A percentile compares a stretch with the other conserved stretches of the same genome.
phyloP scores from a whole-genome alignment of 2,888 invertebrate genomes.

The Deilephila elpenor region DNA sequence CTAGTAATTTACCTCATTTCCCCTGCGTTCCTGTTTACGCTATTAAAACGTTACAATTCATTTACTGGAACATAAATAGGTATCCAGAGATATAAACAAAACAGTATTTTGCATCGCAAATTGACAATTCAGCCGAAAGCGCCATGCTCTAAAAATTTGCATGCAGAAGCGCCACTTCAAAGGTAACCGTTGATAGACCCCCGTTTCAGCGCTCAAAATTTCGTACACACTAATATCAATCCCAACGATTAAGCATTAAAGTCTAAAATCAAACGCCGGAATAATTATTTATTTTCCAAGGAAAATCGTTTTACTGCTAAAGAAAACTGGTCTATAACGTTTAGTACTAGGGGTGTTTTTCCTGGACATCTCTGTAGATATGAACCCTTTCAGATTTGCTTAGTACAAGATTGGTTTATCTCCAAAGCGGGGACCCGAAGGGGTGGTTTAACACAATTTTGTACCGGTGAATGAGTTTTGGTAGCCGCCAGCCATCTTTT shows the following conservation, averaged over 20 bases:
- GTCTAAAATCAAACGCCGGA: constrained; percentile 37
- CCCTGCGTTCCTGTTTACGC: too few species aligned
- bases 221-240: constrained; percentile 35
- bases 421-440: constrained; percentile 63
- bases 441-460: constrained; percentile 78
- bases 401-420: constrained; percentile 67
- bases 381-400: constrained; percentile 35
- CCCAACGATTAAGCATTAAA: neutral
- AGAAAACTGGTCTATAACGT: constrained; percentile 33
- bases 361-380: neutral
- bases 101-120: constrained; percentile 45
- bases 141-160: constrained; percentile 70
- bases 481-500: constrained; percentile 80
- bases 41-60: neutral
- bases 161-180: constrained; percentile 85
- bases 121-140: constrained; percentile 65
- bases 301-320: constrained; percentile 24
- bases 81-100: constrained; percentile 4
- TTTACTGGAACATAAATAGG: neutral
- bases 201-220: constrained; percentile 47
- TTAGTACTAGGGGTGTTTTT: constrained; percentile 26
- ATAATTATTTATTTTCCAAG: constrained; percentile 31
- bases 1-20: too few species aligned
- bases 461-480: constrained; percentile 84
- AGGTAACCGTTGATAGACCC: constrained; percentile 76